Conservation (phyloP, 2,113 vertebrate species). For the Danionella cerebrum region DNA sequence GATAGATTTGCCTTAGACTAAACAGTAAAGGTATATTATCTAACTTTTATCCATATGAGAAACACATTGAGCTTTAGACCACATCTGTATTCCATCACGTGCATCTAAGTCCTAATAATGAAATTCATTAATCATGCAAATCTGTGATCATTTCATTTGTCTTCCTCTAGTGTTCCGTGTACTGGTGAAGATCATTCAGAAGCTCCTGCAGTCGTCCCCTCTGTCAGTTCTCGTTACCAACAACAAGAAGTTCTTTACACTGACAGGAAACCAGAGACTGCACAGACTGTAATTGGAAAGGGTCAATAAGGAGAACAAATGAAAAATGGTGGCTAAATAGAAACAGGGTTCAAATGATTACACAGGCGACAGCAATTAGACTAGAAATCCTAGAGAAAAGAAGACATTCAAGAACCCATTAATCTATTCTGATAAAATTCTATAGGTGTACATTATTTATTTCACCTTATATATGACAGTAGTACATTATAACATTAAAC, state of each 20-base stretch:
- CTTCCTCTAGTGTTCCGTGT: not conserved
- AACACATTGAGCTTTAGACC: not conserved
- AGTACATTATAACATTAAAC: too few species aligned
- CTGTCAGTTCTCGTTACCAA: slow-evolving; percentile 65
- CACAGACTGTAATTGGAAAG: slow-evolving; percentile 65
- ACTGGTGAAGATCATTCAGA: not conserved
- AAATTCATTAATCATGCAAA: not conserved
- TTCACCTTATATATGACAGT: too few species aligned
- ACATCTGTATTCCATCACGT: not conserved
- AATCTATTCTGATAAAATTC: too few species aligned
- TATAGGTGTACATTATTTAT: too few species aligned
- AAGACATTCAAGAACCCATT: not conserved
- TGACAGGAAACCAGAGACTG: slow-evolving; percentile 58
- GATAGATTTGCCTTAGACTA: too few species aligned
- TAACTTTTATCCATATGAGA: not conserved
- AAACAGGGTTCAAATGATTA: slow-evolving; percentile 52
- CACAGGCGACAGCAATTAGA: slow-evolving; percentile 35
- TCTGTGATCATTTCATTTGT: not conserved
- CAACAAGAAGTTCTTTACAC: slow-evolving; percentile 42
- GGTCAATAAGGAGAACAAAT: slow-evolving; percentile 67
- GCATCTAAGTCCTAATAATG: not conserved
- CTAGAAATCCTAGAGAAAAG: slow-evolving; percentile 20
- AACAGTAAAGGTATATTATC: too few species aligned
- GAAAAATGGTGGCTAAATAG: slow-evolving; percentile 60
- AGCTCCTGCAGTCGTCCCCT: slow-evolving; percentile 36